Base-by-base conservation (phyloP, 2,797 vertebrate genomes). In the Distichodus sexfasciatus region DNA sequence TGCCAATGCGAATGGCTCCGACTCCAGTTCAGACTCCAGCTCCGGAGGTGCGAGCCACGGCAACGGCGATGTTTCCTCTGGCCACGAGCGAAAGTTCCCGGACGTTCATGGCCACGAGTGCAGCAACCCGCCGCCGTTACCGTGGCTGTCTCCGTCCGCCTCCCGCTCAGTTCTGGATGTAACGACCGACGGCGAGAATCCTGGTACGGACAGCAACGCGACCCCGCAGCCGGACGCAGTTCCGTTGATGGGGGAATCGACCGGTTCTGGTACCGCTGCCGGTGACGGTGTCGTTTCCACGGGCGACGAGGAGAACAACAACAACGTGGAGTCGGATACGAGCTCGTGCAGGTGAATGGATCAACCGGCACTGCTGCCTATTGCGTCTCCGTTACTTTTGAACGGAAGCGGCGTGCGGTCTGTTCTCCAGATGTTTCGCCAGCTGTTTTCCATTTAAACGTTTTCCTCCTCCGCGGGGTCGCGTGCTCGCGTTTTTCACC, bases 261-360 rank as follows among this genome's bases (percentile, higher is more conserved):
- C 50, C 10, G 48, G 66, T 26, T 80, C 62, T 2, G 8, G 35
- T 11, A 88, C 82, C 71, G 83, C 73, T 69, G 91, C 92, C 82
- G 81, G 40, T 40, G 12, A 84, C 82, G 9, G 14, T 10, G 93
- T 89, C 69, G 86, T 79, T 69, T 62, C 54, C 67, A 87, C 88
- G 44, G 90, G 93, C 85, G 89, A 91, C 69, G 94, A 93, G 81
- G 94, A 94, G 74, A 92, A 90, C 83, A 93, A 92, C 86, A 84
- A 92, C 86, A 84, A 92, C 40, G 82, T 76, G 29, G 94, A 96
- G 82, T 94, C 93, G 14, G 95, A 96, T 86, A 94, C 93, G 89
- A 96, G 94, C 91, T 97, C 94, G 0, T 96, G 93, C 96, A 98
- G 96, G 96, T 98, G 91, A 7, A 36, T 10, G 28, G 7, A 24